Base-by-base conservation (phyloP, 1,140 invertebrate species). In the Stegodyphus mimosarum region DNA sequence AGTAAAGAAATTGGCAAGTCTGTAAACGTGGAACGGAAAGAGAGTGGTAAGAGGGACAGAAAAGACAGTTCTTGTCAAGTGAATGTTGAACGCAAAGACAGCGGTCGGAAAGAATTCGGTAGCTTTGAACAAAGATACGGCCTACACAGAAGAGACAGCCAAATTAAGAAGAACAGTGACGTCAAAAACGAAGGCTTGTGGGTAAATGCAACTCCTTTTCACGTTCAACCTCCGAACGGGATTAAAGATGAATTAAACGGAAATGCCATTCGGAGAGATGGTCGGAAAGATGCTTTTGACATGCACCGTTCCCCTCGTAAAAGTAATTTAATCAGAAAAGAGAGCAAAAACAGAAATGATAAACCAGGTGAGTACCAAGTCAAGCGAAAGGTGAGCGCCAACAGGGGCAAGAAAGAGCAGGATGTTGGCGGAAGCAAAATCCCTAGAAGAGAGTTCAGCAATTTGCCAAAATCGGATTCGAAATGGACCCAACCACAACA, bases 171-270 rank as follows among this genome's bases (percentile, higher is more conserved):
- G n/a, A 74, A 18, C 17, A 49, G n/a, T 50, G 63, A 67, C 7
- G 64, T 48, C 5, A 75, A 76, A 9, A 83, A 48, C 53, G 81
- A 83, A 17, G 81, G 81, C 4, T 72, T 83, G 72, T 83, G 81
- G 81, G 81, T 33, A 17, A 83, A 83, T n/a, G 81, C 81, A 11
- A n/a, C 67, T 3, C 81, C 81, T n/a, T 83, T 75, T 51, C n/a
- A 18, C 0, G 11, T 5, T n/a, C 71, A 7, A n/a, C 7, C 48
- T 11, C 5, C 55, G 55, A 73, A 73, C 18, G 49, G 49, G 5
- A 52, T 75, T 10, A 51, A n/a, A 15, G 81, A 75, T 5, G 81
- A 83, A 50, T 50, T 53, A 50, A 83, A 83, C 52, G 71, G 69
- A 10, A 83, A 73, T 6, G 52, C 48, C 7, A 53, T 63, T 6